Conservation (phyloP, 2,113 vertebrate species). For the Cebus imitator region DNA sequence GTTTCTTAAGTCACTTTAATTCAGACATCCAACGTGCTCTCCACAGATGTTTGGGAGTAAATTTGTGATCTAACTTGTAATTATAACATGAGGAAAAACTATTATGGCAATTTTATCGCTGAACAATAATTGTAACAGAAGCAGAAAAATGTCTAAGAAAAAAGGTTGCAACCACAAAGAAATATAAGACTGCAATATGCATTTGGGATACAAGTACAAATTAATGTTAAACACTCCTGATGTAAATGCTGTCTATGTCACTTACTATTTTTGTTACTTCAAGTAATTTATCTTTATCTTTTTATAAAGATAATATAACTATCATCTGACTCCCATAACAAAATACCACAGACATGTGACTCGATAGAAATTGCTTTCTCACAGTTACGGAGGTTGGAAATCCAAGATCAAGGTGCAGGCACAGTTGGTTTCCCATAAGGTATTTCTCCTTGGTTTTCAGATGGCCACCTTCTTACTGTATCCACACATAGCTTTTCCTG, state of each 20-base stretch:
- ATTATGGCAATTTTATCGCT: neutral
- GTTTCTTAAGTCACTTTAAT: neutral
- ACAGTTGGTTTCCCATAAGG: neutral
- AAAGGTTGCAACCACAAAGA: neutral
- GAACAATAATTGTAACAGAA: neutral
- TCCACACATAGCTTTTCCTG: rapidly evolving
- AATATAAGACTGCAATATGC: neutral
- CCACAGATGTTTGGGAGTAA: neutral
- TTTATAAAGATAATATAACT: no score
- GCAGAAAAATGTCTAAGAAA: neutral
- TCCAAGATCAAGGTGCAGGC: neutral
- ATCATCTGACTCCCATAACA: neutral
- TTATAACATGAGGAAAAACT: neutral
- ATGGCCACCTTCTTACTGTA: neutral
- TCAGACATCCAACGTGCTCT: neutral
- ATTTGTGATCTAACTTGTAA: neutral
- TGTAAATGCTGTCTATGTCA: neutral
- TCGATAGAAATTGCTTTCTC: neutral
- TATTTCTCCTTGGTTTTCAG: neutral
- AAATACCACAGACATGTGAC: neutral
- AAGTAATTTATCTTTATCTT: neutral
- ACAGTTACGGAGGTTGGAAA: neutral
- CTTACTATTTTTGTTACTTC: neutral
- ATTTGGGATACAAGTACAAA: neutral
- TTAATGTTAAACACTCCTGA: neutral